These are phyloP conservation scores for Hypolimnas misippus DNA, from an alignment of 2,888 invertebrate genomes.

Conservation along the genomic window DNA sequence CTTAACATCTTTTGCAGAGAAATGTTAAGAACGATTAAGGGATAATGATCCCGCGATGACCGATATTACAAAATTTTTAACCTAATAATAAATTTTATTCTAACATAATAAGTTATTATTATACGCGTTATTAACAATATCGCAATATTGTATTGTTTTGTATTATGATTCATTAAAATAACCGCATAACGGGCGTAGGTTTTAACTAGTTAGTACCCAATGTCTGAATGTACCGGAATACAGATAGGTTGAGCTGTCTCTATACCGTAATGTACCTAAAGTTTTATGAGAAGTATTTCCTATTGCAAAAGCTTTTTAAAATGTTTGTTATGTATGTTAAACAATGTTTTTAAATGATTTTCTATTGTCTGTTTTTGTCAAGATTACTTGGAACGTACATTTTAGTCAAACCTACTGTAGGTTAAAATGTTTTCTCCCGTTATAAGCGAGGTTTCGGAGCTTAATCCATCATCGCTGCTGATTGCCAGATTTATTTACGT, in stretches of 20 bases:
- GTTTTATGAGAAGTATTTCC: constrained; percentile 20
- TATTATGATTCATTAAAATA: background rate
- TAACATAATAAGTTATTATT: background rate
- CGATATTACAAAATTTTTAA: too few species aligned
- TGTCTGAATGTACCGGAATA: constrained; percentile 21
- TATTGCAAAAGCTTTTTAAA: constrained; percentile 1
- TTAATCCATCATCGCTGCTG: too few species aligned
- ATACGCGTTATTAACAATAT: background rate
- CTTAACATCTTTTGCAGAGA: too few species aligned
- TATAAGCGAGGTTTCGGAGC: too few species aligned
- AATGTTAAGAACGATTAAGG: too few species aligned
- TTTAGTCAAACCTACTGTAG: too few species aligned
- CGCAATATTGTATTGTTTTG: background rate
- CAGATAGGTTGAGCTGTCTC: constrained; percentile 23
- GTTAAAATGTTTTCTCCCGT: too few species aligned
- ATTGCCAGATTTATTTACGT: too few species aligned
- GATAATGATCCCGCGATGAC: background rate
- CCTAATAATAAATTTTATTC: too few species aligned
- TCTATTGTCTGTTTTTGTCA: too few species aligned
- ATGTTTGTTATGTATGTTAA: too few species aligned
- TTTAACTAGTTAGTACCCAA: background rate
- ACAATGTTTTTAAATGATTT: too few species aligned
- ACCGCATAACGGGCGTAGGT: background rate
- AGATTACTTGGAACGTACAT: background rate
- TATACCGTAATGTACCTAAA: constrained; percentile 10